Percentiles rank a stretch among this genome's conserved stretches.
Evolutionary conservation across 1,140 invertebrate species (phyloP).

Genomic region (Leptoteleia sp.): DNA sequence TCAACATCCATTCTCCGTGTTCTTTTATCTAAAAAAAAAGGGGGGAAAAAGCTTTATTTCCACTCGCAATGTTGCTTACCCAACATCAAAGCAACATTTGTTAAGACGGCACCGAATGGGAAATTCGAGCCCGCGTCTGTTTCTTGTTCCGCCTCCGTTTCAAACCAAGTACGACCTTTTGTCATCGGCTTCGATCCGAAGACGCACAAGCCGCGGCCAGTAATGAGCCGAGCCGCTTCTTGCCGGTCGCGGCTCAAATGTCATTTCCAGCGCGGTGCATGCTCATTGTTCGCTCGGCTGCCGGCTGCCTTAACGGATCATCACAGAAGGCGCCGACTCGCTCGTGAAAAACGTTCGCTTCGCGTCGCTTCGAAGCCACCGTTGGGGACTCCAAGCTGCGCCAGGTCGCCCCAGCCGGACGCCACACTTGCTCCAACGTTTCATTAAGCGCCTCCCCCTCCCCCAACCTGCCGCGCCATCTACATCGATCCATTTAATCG

Average conservation of each 20-base stretch:
- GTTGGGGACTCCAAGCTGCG: too few relatives aligned
- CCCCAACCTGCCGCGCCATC: too few relatives aligned
- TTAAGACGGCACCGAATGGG: too few relatives aligned
- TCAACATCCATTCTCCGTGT: too few relatives aligned
- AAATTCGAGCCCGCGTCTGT: not conserved
- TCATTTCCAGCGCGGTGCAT: conserved; percentile 69
- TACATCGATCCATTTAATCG: conserved; percentile 5
- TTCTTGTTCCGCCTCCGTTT: too few relatives aligned
- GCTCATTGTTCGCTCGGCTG: conserved; percentile 65
- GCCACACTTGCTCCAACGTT: conserved; percentile 13
- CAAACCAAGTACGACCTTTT: conserved; percentile 30
- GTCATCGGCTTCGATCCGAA: conserved; percentile 42
- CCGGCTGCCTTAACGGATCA: conserved; percentile 62
- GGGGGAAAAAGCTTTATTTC: too few relatives aligned
- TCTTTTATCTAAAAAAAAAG: too few relatives aligned
- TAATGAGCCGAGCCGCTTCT: conserved; percentile 60
- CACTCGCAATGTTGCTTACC: too few relatives aligned
- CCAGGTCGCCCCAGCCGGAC: conserved; percentile 30
- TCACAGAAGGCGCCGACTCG: conserved; percentile 64
- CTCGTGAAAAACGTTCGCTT: conserved; percentile 67
- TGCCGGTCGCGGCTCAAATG: conserved; percentile 64
- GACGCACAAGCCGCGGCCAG: conserved; percentile 14
- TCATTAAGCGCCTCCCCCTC: conserved; percentile 25
- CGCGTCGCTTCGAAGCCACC: too few relatives aligned
- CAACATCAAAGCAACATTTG: too few relatives aligned